phyloP scores from a whole-genome alignment of 2,113 vertebrate species.

The Callithrix jacchus region DNA sequence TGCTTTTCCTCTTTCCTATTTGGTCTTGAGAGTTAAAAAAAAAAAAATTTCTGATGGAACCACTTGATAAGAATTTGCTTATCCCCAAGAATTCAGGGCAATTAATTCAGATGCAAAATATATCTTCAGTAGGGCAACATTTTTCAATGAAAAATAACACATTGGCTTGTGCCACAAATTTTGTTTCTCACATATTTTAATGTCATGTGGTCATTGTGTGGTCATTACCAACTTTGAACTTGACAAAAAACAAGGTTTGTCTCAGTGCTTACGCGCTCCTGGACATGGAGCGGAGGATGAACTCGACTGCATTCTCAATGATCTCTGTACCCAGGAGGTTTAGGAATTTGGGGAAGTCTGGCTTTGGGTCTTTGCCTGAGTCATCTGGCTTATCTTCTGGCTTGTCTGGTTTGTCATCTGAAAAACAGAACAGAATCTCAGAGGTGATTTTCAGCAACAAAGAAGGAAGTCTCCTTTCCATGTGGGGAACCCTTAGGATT shows the following conservation, averaged over 20 bases:
- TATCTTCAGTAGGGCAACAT: not conserved
- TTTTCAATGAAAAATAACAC: not conserved
- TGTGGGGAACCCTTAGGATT: accelerated
- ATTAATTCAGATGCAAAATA: not conserved
- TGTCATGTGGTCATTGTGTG: not conserved
- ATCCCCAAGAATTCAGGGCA: not conserved
- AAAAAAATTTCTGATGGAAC: not conserved
- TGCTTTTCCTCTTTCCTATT: not conserved
- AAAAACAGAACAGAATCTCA: conserved; percentile 1
- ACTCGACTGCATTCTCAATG: conserved; percentile 66
- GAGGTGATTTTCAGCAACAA: not conserved
- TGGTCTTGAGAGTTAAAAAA: not conserved
- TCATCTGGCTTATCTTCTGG: not conserved
- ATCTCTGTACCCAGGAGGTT: conserved; percentile 68
- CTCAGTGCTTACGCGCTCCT: conserved; percentile 44
- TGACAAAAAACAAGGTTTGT: not conserved
- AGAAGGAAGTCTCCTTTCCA: not conserved
- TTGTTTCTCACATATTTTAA: conserved; percentile 26
- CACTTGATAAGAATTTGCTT: not conserved
- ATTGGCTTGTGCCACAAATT: not conserved
- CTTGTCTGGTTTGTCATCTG: not conserved
- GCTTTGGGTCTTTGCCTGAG: not conserved
- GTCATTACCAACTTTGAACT: not conserved
- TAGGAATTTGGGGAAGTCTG: conserved; percentile 58
- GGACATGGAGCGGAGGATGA: conserved; percentile 60